Base-by-base conservation (phyloP, 2,888 invertebrate genomes). In the Cantharis nigra region DNA sequence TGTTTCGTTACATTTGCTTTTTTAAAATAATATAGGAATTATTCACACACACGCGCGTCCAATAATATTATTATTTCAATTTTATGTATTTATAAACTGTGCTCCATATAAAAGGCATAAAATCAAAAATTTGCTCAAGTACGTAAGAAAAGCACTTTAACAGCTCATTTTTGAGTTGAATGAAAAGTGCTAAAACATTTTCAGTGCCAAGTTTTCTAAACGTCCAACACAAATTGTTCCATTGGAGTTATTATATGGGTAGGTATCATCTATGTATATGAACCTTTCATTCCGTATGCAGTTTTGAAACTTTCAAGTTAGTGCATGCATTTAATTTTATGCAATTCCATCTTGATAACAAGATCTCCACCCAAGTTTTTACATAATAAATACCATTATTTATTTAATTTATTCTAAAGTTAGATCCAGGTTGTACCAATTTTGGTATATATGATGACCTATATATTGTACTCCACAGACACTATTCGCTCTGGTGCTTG, bases 401-500 rank as follows among this genome's bases (percentile, higher is more conserved):
- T 49, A 49, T 49, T 49, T 49, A 49, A 49, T n/a, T 49, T 49
- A 49, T 49, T 49, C 49, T 9, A 13, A 67, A 33, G 23, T 49
- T 71, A 69, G 74, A 75, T 72, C 74, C 74, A 72, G 71, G 77
- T 74, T 78, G 26, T 74, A 69, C 77, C 77, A 33, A 63, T 75
- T 63, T 74, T 74, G 49, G 49, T 49, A 72, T 72, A 18, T 74
- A 74, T 78, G 69, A 71, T 78, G 77, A 78, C 77, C 77, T 78
- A 78, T 74, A 77, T 77, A 70, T 33, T 14, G 49, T 49, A 49
- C 63, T 28, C 33, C 74, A 49, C 70, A 70, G 69, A 75, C 77
- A 77, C 79, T 77, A 77, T 72, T 72, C 76, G 74, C 77, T 78
- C 76, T 78, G 72, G 74, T 77, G 80, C 78, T 80, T 78, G 70